Percentiles rank a stretch among this genome's conserved stretches.
Conservation (phyloP, 2,888 invertebrate species). For the Tenthredo scrophulariae region DNA sequence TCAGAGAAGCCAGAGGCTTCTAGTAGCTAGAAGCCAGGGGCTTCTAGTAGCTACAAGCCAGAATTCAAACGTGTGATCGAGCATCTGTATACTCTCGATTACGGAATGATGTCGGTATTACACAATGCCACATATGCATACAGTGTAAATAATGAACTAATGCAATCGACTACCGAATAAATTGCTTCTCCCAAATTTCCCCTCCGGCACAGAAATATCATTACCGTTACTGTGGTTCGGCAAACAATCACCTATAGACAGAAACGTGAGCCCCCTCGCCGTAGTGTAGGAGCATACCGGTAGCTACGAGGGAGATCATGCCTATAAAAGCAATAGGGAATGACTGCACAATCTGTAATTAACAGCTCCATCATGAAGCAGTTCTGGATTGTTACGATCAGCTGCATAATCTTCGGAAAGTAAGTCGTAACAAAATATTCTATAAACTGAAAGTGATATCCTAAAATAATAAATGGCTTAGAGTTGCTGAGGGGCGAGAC, state of each 20-base stretch:
- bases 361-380: constrained; percentile 14
- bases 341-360: background rate
- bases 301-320: background rate
- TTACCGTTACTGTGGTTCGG: background rate
- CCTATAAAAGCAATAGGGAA: background rate
- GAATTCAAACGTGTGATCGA: background rate
- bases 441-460: background rate
- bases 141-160: background rate
- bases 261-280: background rate
- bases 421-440: background rate
- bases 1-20: no score
- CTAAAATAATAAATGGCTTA: background rate
- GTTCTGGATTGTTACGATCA: background rate
- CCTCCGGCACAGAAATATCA: background rate
- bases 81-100: background rate
- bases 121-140: background rate
- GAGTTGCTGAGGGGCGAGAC: no score
- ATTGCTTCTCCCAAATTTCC: background rate
- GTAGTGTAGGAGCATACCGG: background rate
- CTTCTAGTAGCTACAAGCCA: no score
- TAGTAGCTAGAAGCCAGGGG: no score
- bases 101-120: background rate
- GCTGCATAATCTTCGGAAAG: background rate
- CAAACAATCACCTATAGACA: background rate
- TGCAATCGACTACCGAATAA: background rate